These are phyloP conservation scores for Lanius collurio DNA, from an alignment of 2,113 vertebrate species.

Conservation along the genomic window DNA sequence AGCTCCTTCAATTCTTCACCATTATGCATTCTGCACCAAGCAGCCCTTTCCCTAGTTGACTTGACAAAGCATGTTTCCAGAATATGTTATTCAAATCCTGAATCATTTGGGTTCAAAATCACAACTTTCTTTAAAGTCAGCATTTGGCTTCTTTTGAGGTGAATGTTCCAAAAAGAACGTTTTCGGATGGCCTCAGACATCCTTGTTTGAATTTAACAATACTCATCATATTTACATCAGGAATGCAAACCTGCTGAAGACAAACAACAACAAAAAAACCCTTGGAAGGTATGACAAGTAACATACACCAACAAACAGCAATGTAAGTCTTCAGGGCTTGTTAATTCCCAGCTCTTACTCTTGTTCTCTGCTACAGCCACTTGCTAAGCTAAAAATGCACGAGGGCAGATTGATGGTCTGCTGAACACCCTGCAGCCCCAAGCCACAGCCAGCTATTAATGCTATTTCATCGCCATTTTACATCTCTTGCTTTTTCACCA, in stretches of 20 bases:
- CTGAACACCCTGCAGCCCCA: neutral
- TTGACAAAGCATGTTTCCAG: neutral
- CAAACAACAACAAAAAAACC: neutral
- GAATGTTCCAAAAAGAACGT: neutral
- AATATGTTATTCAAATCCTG: constrained; percentile 2
- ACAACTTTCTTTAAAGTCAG: neutral
- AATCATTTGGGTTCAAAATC: constrained; percentile 15
- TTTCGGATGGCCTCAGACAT: neutral
- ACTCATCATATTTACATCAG: neutral
- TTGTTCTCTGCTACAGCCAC: neutral
- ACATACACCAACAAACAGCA: neutral
- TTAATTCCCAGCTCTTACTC: neutral
- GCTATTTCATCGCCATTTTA: neutral
- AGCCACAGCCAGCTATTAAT: neutral
- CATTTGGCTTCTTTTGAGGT: neutral
- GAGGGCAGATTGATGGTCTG: neutral
- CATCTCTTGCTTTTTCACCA: neutral
- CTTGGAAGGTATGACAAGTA: neutral
- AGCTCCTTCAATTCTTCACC: neutral
- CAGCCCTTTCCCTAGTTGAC: neutral
- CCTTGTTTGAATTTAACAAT: neutral
- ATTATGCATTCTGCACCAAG: neutral
- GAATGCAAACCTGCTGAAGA: neutral
- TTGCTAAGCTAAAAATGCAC: neutral
- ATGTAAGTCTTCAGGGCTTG: neutral